Evolutionary conservation across 2,888 invertebrate species (phyloP).

Genomic region (Invenusta paracnida): DNA sequence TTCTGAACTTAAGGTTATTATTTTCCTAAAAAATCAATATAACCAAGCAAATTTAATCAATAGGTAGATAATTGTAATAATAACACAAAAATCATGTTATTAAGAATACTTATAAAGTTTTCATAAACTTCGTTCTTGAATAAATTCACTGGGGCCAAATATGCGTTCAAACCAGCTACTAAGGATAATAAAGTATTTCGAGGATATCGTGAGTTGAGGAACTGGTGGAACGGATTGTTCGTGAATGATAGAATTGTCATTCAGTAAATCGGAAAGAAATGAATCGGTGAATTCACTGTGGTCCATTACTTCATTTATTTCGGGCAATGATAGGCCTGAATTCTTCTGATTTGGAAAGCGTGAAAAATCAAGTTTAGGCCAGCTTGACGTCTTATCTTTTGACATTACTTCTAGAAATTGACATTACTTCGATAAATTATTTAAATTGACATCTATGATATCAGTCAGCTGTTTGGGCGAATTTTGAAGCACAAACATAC

Average conservation of each 20-base stretch:
- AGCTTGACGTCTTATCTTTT: conserved; percentile 18
- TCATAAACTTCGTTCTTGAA: conserved; percentile 23
- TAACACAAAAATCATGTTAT: too few species aligned
- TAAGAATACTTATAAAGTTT: not conserved
- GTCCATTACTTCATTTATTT: too few species aligned
- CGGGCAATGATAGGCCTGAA: too few species aligned
- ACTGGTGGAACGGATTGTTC: too few species aligned
- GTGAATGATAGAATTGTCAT: too few species aligned
- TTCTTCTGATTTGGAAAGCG: conserved; percentile 17
- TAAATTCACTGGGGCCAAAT: conserved; percentile 23
- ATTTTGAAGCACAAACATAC: too few species aligned
- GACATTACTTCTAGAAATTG: conserved; percentile 9
- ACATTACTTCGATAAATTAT: conserved; percentile 24
- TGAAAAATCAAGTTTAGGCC: conserved; percentile 23
- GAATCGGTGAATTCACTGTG: too few species aligned
- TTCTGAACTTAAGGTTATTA: not conserved
- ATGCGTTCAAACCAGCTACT: conserved; percentile 13
- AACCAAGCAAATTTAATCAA: conserved; percentile 24
- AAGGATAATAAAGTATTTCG: conserved; percentile 15
- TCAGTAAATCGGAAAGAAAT: too few species aligned
- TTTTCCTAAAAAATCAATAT: conserved; percentile 22
- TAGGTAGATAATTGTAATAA: too few species aligned
- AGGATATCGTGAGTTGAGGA: not conserved
- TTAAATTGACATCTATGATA: too few species aligned
- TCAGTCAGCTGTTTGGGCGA: too few species aligned